These are phyloP conservation scores for Pedionomus torquatus DNA, from an alignment of 2,113 vertebrate species.

Conservation along the genomic window DNA sequence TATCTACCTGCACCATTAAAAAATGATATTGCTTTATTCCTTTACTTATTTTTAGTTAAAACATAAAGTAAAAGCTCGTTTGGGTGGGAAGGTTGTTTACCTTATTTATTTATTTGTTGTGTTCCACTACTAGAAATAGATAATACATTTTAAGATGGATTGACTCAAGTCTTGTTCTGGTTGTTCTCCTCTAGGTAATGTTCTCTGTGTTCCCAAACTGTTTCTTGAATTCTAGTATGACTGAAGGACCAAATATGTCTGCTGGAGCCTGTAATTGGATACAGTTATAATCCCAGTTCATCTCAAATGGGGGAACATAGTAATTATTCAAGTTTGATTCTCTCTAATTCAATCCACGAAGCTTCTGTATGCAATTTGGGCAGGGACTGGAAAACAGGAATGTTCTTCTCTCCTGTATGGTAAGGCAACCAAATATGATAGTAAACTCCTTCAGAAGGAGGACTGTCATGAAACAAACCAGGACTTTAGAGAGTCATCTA, in stretches of 20 bases:
- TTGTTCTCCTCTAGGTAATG: not conserved
- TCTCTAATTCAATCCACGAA: conserved; percentile 27
- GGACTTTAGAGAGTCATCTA: not conserved
- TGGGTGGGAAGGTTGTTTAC: not conserved
- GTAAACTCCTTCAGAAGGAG: not conserved
- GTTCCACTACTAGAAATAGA: not conserved
- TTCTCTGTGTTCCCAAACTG: not conserved
- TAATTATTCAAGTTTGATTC: not conserved
- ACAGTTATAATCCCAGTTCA: not conserved
- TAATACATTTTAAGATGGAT: not conserved
- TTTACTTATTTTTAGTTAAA: not conserved
- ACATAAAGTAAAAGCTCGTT: not conserved
- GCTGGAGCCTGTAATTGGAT: not conserved
- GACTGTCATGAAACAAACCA: not conserved
- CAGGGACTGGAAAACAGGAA: not conserved
- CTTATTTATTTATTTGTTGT: not conserved
- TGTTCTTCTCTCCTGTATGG: not conserved
- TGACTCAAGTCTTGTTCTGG: not conserved
- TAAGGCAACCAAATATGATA: not conserved
- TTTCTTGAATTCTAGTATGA: not conserved
- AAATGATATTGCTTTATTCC: not conserved
- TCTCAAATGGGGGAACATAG: not conserved
- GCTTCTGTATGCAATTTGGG: not conserved
- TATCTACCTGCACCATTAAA: not conserved
- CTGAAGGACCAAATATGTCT: not conserved